phyloP scores from a whole-genome alignment of 2,797 vertebrate genomes.

The Sphenodon punctatus region DNA sequence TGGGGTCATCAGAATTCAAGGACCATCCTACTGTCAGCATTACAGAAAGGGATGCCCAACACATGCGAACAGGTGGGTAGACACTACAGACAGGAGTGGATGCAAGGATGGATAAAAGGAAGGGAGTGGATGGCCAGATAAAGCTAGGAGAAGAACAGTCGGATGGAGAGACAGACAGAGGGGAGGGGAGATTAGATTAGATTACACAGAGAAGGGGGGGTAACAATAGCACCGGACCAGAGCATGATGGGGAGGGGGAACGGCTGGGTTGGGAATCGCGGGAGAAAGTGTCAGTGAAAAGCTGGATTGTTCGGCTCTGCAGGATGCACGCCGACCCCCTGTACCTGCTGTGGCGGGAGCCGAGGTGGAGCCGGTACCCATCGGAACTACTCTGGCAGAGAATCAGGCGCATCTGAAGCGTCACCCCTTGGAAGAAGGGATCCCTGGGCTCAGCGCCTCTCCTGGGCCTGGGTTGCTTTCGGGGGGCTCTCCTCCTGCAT shows the following conservation, averaged over 20 bases:
- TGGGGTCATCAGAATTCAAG: too few relatives aligned
- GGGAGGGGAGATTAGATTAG: neutral
- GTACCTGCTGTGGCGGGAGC: constrained; percentile 76
- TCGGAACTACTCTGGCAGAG: constrained; percentile 60
- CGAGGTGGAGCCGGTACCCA: constrained; percentile 79
- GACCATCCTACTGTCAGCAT: too few relatives aligned
- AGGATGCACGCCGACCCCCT: neutral
- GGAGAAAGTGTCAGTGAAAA: too few relatives aligned
- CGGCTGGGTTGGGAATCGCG: too few relatives aligned
- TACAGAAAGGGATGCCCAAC: too few relatives aligned
- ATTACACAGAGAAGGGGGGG: too few relatives aligned
- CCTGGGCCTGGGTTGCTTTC: constrained; percentile 82
- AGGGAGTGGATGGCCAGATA: neutral
- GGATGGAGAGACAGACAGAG: neutral
- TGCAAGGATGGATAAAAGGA: neutral
- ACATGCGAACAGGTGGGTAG: too few relatives aligned
- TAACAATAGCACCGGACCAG: too few relatives aligned
- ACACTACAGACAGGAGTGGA: neutral
- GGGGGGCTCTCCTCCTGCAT: constrained; percentile 27
- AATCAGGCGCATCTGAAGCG: constrained; percentile 80
- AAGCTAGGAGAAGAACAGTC: neutral
- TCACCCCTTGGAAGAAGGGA: constrained; percentile 84
- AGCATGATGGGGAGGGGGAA: too few relatives aligned
- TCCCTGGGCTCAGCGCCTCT: constrained; percentile 79
- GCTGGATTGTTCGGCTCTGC: too few relatives aligned